Evolutionary conservation across 1,140 invertebrate species (phyloP).

Genomic region (Drosophila sucinea): DNA sequence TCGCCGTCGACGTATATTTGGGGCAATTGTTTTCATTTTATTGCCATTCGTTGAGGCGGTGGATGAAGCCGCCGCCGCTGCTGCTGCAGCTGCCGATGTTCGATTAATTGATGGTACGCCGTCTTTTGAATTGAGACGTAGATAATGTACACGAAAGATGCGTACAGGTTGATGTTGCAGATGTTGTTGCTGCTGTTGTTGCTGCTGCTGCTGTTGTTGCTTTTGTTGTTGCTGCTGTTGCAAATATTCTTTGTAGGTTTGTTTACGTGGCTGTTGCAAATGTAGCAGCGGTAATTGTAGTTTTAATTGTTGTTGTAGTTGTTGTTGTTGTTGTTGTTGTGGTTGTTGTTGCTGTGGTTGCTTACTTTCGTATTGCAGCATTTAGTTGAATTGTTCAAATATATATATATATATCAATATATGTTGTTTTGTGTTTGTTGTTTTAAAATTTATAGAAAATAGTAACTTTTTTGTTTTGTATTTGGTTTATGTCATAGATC

Average conservation of each 20-base stretch:
- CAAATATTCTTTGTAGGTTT: slow-evolving; percentile 67
- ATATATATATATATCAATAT: slow-evolving; percentile 18
- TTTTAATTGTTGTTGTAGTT: slow-evolving; percentile 39
- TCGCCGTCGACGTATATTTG: slow-evolving; percentile 85
- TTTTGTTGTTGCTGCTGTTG: slow-evolving; percentile 69
- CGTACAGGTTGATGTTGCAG: slow-evolving; percentile 61
- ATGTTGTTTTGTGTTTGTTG: slow-evolving; percentile 19
- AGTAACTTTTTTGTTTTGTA: slow-evolving; percentile 49
- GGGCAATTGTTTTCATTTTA: slow-evolving; percentile 87
- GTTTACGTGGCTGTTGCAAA: slow-evolving; percentile 57
- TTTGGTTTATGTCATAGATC: slow-evolving; percentile 18
- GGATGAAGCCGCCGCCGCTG: slow-evolving; percentile 12
- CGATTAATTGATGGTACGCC: slow-evolving; percentile 51
- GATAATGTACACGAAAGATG: slow-evolving; percentile 76
- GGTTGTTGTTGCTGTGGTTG: slow-evolving; percentile 48
- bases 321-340: slow-evolving; percentile 45
- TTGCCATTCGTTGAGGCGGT: slow-evolving; percentile 45
- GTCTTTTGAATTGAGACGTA: slow-evolving; percentile 77
- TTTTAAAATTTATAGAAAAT: slow-evolving; percentile 55
- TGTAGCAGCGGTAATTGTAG: slow-evolving; percentile 41
- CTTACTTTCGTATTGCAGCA: slow-evolving; percentile 74
- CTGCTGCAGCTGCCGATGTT: slow-evolving; percentile 24
- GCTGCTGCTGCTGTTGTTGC: slow-evolving; percentile 52
- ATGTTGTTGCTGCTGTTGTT: slow-evolving; percentile 45
- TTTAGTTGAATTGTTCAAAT: slow-evolving; percentile 46